A percentile compares a stretch with the other conserved stretches of the same genome.
Conservation (phyloP, 1,140 invertebrate genomes). For the Caligus rogercresseyi region DNA sequence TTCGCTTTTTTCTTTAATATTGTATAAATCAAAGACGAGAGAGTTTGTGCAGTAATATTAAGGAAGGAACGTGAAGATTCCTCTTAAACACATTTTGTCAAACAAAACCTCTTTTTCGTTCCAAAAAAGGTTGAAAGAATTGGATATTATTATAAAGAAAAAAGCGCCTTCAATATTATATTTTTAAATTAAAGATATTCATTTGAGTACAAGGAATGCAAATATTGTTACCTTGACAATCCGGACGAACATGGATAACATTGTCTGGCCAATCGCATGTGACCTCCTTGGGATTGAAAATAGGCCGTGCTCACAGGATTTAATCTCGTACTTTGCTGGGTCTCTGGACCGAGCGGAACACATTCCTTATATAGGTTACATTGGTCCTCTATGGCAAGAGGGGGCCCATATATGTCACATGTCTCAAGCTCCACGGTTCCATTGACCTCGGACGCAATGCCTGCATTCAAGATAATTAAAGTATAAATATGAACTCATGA, state of each 20-base stretch:
- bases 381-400: neutral
- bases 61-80: too few species aligned
- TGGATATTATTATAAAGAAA: too few species aligned
- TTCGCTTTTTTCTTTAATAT: too few species aligned
- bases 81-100: too few species aligned
- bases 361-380: slow-evolving; percentile 9
- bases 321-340: neutral
- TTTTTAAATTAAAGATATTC: too few species aligned
- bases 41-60: too few species aligned
- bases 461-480: neutral
- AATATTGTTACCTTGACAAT: slow-evolving; percentile 11
- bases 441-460: neutral
- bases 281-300: neutral
- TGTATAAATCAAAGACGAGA: too few species aligned
- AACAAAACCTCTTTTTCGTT: too few species aligned
- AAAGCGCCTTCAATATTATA: too few species aligned
- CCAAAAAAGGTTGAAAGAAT: too few species aligned
- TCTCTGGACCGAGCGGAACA: neutral
- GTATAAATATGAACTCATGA: neutral
- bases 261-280: slow-evolving; percentile 9
- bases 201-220: too few species aligned
- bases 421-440: neutral
- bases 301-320: slow-evolving; percentile 2
- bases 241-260: neutral
- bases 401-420: neutral